Conservation (phyloP, 2,113 vertebrate genomes). For the Boulengeromyrus knoepffleri region DNA sequence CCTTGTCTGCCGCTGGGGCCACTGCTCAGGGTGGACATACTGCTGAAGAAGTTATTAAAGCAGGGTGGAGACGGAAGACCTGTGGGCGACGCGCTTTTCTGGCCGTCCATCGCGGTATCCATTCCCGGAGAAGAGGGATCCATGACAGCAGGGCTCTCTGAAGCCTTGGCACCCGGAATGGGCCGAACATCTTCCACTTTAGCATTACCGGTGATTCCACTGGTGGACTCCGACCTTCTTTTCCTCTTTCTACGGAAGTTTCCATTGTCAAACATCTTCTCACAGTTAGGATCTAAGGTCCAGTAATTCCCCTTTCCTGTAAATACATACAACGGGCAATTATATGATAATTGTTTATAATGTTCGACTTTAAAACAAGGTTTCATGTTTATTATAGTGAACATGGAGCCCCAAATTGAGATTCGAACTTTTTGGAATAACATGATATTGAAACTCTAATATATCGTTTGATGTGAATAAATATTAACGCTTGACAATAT, state of each 20-base stretch:
- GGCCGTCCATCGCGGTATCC: constrained; percentile 60
- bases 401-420: not conserved
- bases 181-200: constrained; percentile 67
- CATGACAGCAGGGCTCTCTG: constrained; percentile 66
- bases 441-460: not conserved
- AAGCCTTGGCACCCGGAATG: constrained; percentile 52
- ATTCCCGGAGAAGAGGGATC: constrained; percentile 71
- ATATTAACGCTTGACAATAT: not conserved
- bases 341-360: not conserved
- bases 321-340: not conserved
- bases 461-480: not conserved
- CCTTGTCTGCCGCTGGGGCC: constrained; percentile 50
- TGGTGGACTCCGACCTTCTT: constrained; percentile 71
- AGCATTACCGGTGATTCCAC: constrained; percentile 47
- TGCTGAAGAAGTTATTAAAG: constrained; percentile 84
- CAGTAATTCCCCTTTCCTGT: constrained; percentile 97
- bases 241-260: constrained; percentile 95
- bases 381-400: not conserved
- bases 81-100: constrained; percentile 69
- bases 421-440: not conserved
- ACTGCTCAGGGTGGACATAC: constrained; percentile 71
- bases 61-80: constrained; percentile 66
- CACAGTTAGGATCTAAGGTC: constrained; percentile 97
- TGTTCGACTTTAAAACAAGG: not conserved
- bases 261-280: constrained; percentile 98